A percentile compares a stretch with the other conserved stretches of the same genome.
These are phyloP conservation scores for Marmota monax DNA, from an alignment of 2,113 vertebrate species.

Conservation along the genomic window DNA sequence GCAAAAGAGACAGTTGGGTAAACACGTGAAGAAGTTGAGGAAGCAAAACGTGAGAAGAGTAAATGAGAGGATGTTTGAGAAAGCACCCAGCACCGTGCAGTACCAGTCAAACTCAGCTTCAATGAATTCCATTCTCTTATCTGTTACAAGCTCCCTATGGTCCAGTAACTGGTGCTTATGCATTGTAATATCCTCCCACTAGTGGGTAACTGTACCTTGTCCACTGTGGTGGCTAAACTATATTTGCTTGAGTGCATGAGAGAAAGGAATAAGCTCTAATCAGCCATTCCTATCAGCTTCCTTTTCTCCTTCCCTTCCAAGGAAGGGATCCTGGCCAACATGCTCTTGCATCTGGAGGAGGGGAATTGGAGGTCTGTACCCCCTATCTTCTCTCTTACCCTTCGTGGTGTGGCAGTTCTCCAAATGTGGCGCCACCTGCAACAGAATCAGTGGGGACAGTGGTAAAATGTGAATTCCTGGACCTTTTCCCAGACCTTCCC, in stretches of 20 bases:
- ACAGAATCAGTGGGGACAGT: background rate
- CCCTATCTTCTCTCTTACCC: no score
- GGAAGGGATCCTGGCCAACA: background rate
- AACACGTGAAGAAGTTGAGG: background rate
- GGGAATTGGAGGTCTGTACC: background rate
- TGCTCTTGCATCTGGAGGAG: background rate
- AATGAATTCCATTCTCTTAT: background rate
- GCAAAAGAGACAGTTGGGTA: background rate
- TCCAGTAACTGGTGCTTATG: background rate
- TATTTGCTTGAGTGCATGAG: background rate
- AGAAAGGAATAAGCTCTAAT: background rate
- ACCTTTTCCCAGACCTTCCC: constrained; percentile 15
- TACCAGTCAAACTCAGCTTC: background rate
- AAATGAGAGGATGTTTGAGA: background rate
- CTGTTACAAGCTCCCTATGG: background rate
- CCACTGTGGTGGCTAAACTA: background rate
- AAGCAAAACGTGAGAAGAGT: background rate
- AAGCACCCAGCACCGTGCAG: background rate
- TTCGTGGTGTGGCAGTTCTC: background rate
- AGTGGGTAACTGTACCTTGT: background rate
- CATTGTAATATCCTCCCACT: background rate
- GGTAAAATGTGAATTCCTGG: background rate
- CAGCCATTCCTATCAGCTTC: background rate
- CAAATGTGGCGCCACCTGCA: background rate
- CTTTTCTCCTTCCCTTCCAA: constrained; percentile 12